These are phyloP conservation scores for Camelus dromedarius DNA, from an alignment of 2,113 vertebrate genomes.

Conservation along the genomic window DNA sequence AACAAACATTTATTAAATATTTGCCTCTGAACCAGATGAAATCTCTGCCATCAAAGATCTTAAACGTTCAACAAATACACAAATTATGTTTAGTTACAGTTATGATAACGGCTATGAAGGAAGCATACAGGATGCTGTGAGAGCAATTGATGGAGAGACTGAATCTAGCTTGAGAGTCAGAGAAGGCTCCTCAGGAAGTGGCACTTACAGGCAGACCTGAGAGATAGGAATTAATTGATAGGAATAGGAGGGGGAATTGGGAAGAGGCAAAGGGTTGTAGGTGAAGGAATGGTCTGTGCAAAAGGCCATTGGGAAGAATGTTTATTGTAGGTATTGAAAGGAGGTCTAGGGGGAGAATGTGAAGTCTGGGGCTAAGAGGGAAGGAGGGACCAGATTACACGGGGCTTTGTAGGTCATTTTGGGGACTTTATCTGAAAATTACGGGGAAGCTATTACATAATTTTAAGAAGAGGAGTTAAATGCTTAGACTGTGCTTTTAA, in stretches of 20 bases:
- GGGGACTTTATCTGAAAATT: conserved; percentile 32
- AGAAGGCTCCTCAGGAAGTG: neutral
- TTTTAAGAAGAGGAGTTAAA: conserved; percentile 3
- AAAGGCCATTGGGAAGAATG: neutral
- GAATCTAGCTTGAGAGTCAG: neutral
- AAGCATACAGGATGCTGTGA: neutral
- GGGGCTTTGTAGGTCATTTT: neutral
- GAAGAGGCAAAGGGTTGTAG: neutral
- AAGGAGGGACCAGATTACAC: neutral
- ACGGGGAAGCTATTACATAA: neutral
- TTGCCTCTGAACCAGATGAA: conserved; percentile 35
- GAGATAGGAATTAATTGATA: neutral
- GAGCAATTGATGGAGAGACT: neutral
- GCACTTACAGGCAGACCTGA: neutral
- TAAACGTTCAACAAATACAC: conserved; percentile 44
- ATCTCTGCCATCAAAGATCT: neutral
- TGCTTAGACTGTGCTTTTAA: neutral
- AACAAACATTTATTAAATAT: neutral
- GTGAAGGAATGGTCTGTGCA: neutral
- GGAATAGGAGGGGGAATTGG: neutral
- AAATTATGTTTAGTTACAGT: neutral
- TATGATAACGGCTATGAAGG: neutral
- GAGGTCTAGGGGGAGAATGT: neutral
- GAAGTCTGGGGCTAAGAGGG: neutral
- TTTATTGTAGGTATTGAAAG: neutral